phyloP scores from a whole-genome alignment of 2,888 invertebrate genomes.

The Leptinotarsa peninsularis region DNA sequence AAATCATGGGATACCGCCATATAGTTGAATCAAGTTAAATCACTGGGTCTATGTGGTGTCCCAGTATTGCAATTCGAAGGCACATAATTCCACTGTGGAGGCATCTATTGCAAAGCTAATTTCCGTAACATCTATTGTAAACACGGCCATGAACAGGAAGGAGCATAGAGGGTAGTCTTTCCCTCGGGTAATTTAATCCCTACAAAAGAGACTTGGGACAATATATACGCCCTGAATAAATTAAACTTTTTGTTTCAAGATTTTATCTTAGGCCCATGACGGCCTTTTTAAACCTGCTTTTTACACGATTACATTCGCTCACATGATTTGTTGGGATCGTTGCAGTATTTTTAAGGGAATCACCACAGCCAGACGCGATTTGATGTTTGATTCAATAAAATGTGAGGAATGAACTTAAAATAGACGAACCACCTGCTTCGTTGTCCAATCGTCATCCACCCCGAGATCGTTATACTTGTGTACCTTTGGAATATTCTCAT shows the following conservation, averaged over 20 bases:
- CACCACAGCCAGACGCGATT: no score
- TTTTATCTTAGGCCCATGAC: conserved; percentile 54
- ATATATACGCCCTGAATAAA: conserved; percentile 57
- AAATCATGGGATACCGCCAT: conserved; percentile 16
- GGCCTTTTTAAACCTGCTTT: conserved; percentile 54
- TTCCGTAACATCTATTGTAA: conserved; percentile 53
- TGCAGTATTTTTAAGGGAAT: conserved; percentile 30
- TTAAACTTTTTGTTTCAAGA: conserved; percentile 59
- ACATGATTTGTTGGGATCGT: conserved; percentile 50
- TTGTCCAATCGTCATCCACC: no score
- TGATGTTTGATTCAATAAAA: no score
- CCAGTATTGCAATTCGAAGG: conserved; percentile 43
- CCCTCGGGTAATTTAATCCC: conserved; percentile 55
- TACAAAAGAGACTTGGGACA: conserved; percentile 54
- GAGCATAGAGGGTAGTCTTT: conserved; percentile 51
- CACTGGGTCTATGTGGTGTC: conserved; percentile 31
- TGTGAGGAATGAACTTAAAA: no score
- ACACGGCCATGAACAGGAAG: conserved; percentile 55
- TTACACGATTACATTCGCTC: conserved; percentile 46
- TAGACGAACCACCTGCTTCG: no score
- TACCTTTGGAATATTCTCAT: no score
- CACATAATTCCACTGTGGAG: conserved; percentile 44
- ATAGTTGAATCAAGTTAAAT: conserved; percentile 37
- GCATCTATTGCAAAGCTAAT: conserved; percentile 52
- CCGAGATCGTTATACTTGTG: no score